These are phyloP conservation scores for Adineta ricciae DNA, from an alignment of 2,888 invertebrate species.

Conservation along the genomic window DNA sequence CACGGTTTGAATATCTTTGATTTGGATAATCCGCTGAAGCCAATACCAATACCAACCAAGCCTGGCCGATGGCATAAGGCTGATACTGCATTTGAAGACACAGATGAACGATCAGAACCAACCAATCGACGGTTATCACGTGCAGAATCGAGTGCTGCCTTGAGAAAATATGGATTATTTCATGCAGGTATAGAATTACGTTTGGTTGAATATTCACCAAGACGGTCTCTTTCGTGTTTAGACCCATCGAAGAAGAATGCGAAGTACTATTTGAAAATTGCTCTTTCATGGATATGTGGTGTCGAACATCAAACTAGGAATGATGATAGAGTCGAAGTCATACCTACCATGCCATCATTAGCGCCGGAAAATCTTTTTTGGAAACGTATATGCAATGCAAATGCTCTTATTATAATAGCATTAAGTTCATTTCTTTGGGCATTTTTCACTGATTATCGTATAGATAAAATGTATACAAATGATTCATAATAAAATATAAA, in stretches of 20 bases:
- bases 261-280: neutral
- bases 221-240: neutral
- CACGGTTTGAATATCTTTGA: neutral
- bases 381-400: conserved; percentile 21
- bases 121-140: neutral
- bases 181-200: neutral
- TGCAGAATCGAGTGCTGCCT: neutral
- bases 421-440: conserved; percentile 24
- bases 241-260: neutral
- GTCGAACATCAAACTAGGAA: conserved; percentile 14
- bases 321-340: neutral
- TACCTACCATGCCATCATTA: neutral
- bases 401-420: conserved; percentile 10
- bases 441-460: conserved; percentile 27
- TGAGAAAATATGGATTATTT: neutral
- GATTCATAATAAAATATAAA: neutral
- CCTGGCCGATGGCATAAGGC: conserved; percentile 7
- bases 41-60: neutral
- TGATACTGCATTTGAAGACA: neutral
- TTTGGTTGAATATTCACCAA: neutral
- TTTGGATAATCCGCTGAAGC: neutral
- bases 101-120: neutral
- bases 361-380: conserved; percentile 7
- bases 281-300: conserved; percentile 31
- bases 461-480: neutral